Conservation (phyloP, 2,797 vertebrate species). For the Holocentrus rufus region DNA sequence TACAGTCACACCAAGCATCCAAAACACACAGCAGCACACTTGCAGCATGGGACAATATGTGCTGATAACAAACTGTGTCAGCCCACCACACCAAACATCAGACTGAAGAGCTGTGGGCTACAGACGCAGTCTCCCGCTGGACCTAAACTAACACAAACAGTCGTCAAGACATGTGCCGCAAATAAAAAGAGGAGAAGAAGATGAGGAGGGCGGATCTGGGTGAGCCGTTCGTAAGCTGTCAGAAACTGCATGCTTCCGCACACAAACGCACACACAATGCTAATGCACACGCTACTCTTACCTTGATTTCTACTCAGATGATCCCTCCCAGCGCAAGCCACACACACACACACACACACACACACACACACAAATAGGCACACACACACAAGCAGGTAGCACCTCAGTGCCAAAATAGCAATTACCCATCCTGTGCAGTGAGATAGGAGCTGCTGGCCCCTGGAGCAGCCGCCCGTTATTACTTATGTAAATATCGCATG, state of each 20-base stretch:
- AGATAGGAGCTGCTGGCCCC: conserved; percentile 67
- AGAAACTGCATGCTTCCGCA: conserved; percentile 7
- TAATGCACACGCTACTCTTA: conserved; percentile 37
- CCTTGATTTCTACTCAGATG: conserved; percentile 51
- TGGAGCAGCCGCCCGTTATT: conserved; percentile 71
- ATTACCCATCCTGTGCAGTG: conserved; percentile 68
- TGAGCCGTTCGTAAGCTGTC: not conserved
- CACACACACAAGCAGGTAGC: conserved; percentile 62
- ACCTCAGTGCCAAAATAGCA: conserved; percentile 73
- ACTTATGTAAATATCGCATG: conserved; percentile 78
- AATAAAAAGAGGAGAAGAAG: conserved; percentile 31
- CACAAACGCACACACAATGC: conserved; percentile 22
- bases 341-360: conserved; percentile 20
- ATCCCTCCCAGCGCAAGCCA: conserved; percentile 17
- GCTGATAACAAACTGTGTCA: conserved; percentile 59
- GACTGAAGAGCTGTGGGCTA: conserved; percentile 48
- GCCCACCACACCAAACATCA: conserved; percentile 57
- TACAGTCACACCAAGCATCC: conserved; percentile 53
- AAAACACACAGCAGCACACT: conserved; percentile 67
- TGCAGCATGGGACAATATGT: conserved; percentile 55
- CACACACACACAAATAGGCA: conserved; percentile 30
- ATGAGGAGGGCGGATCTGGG: conserved; percentile 33
- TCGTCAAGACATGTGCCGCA: conserved; percentile 44
- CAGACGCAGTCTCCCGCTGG: conserved; percentile 55
- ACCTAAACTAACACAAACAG: conserved; percentile 53